Base-by-base conservation (phyloP, 2,113 vertebrate species). In the Myotis davidii region DNA sequence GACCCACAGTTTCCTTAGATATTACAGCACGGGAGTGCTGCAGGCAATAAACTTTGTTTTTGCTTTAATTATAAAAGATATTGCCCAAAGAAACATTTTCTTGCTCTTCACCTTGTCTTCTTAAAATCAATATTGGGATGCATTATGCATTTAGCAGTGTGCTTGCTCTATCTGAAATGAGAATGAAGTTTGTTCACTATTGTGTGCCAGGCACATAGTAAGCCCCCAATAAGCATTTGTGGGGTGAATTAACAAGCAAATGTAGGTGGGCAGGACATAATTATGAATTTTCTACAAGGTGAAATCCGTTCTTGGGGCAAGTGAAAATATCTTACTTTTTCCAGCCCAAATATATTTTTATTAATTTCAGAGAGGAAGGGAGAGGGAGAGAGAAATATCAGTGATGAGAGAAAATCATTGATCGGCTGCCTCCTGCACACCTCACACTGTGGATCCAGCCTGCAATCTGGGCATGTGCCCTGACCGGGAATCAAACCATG, bases 221-320 rank as follows among this genome's bases (percentile, higher is more conserved):
- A 37, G 2, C 9, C 21, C 17, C 67, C 67, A 32, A 18, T 4
- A 78, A 48, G 34, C 20, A 4, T 10, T 1, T 27, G 21, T 8
- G 42, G 37, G 32, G 14, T 0, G 2, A 45, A 52, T 27, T 11
- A 54, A 37, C 39, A 25, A 21, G 9, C 42, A 64, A 16, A 4
- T 11, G 29, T 9, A 9, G 61, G 4, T 5, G 27, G 17, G 39
- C 5, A 12, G 2, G 3, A 54, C 6, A 3, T 25, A n/a, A 34
- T 12, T 1, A 0, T 32, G 48, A 3, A 0, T 37, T 32, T 32
- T 32, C 21, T 8, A 23, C 8, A 6, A 50, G 42, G 67, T 2
- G 6, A 7, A 9, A 9, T 39, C 17, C 2, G 0, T 4, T 72
- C 13, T 6, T 12, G 23, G 6, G 34, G 17, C 7, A 0, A 32